These are phyloP conservation scores for Drosophila sechellia DNA, from an alignment of 1,140 invertebrate species.

Conservation along the genomic window DNA sequence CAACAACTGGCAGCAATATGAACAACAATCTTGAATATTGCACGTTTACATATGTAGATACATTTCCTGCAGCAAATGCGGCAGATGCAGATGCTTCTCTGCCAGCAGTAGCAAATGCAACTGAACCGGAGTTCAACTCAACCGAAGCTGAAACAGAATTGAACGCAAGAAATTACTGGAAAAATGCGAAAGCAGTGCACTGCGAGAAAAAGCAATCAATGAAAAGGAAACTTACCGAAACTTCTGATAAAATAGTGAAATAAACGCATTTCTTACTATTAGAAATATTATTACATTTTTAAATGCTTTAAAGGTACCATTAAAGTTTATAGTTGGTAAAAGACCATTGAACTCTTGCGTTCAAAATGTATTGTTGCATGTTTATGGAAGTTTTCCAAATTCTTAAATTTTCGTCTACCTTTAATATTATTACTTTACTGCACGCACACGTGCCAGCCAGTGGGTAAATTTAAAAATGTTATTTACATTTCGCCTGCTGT, in stretches of 20 bases:
- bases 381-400: no score
- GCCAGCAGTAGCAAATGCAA: conserved; percentile 13
- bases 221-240: no score
- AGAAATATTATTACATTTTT: no score
- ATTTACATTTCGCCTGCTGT: conserved; percentile 77
- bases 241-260: no score
- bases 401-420: background rate
- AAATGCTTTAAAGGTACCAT: no score
- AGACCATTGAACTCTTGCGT: no score
- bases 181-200: conserved; percentile 7
- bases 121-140: conserved; percentile 20
- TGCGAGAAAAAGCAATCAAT: background rate
- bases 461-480: conserved; percentile 75
- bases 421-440: conserved; percentile 23
- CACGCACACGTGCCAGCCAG: conserved; percentile 56
- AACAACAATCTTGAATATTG: conserved; percentile 82
- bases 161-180: conserved; percentile 24
- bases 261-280: no score
- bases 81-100: conserved; percentile 34
- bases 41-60: conserved; percentile 79
- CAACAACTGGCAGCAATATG: conserved; percentile 66
- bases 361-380: no score
- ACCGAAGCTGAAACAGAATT: conserved; percentile 42
- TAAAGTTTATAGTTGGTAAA: no score
- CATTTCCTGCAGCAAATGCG: conserved; percentile 73